phyloP scores from a whole-genome alignment of 2,888 invertebrate genomes.

The Orchesella flavescens region DNA sequence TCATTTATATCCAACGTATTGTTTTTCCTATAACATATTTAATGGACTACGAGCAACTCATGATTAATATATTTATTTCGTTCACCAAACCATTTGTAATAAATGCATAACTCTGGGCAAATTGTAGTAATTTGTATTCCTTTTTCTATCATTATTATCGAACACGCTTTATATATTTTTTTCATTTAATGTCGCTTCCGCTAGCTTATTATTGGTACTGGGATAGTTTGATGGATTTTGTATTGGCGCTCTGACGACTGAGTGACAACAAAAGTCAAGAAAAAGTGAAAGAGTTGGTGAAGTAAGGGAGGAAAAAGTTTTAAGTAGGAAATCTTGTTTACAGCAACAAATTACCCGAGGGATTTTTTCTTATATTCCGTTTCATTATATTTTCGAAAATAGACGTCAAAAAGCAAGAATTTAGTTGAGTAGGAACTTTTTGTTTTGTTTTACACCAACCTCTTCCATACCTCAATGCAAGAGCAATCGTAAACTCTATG shows the following conservation, averaged over 20 bases:
- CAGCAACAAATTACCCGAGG: constrained; percentile 59
- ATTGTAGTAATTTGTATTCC: too few relatives aligned
- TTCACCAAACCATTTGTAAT: too few relatives aligned
- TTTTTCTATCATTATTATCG: background rate
- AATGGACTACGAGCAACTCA: too few relatives aligned
- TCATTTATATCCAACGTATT: too few relatives aligned
- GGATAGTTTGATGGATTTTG: background rate
- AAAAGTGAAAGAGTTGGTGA: constrained; percentile 5
- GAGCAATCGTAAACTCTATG: too few relatives aligned
- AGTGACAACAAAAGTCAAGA: background rate
- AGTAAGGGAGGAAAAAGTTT: constrained; percentile 17
- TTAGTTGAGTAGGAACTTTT: background rate
- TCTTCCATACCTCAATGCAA: too few relatives aligned
- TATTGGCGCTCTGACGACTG: background rate
- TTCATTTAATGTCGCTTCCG: background rate
- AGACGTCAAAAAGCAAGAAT: too few relatives aligned
- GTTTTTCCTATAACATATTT: too few relatives aligned
- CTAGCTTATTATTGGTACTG: background rate
- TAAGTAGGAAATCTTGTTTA: constrained; percentile 58
- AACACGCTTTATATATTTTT: background rate
- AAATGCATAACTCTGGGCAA: too few relatives aligned
- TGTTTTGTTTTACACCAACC: background rate
- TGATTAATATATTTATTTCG: too few relatives aligned
- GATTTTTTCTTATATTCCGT: constrained; percentile 24
- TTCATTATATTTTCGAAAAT: background rate